phyloP scores from a whole-genome alignment of 1,140 invertebrate species.

The Oscheius sp. region DNA sequence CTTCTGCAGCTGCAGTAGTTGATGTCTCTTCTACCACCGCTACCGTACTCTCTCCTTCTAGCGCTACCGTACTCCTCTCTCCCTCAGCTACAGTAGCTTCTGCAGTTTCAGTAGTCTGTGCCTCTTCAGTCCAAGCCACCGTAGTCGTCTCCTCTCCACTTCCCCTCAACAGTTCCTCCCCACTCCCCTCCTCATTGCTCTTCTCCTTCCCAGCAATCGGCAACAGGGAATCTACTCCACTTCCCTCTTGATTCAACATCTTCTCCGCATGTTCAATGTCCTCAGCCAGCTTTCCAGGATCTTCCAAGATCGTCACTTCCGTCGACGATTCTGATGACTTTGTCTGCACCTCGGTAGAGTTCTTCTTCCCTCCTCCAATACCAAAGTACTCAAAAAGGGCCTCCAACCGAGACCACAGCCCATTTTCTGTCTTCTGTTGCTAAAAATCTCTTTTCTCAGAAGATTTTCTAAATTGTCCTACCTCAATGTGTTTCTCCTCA shows the following conservation, averaged over 20 bases:
- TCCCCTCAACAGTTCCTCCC: neutral
- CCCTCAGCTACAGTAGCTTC: neutral
- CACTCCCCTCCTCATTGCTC: neutral
- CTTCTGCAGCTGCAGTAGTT: too few relatives aligned
- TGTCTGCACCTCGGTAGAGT: neutral
- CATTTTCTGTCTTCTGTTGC: neutral
- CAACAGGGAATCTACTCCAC: neutral
- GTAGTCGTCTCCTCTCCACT: neutral
- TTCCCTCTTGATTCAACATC: neutral
- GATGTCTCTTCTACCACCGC: too few relatives aligned
- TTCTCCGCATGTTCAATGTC: slow-evolving; percentile 1
- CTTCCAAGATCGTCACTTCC: neutral
- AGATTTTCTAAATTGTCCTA: neutral
- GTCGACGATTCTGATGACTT: neutral
- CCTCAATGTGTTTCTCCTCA: neutral
- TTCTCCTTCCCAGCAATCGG: neutral
- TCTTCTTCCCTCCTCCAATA: neutral
- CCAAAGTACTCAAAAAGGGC: neutral
- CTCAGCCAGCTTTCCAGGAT: neutral
- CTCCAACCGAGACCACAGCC: neutral
- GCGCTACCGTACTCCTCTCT: too few relatives aligned
- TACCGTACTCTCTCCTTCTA: too few relatives aligned
- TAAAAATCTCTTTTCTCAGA: neutral
- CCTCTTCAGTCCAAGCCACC: too few relatives aligned
- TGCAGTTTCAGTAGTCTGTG: too few relatives aligned